Evolutionary conservation across 1,140 invertebrate genomes (phyloP).

Genomic region (Heterodera carotae): DNA sequence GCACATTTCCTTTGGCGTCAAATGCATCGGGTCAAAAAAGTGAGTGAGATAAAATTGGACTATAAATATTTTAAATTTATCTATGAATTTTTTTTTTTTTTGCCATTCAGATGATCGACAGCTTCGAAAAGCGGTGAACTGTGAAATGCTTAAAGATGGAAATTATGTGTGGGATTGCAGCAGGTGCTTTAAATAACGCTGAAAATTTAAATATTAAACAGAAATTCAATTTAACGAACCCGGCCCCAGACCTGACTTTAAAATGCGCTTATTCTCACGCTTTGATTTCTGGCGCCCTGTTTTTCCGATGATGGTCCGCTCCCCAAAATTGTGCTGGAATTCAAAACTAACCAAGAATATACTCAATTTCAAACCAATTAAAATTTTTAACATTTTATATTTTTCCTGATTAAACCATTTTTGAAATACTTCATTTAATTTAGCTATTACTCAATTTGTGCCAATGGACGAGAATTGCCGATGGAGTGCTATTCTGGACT

Average conservation of each 20-base stretch:
- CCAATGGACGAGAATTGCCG: conserved; percentile 28
- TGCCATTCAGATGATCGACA: conserved; percentile 31
- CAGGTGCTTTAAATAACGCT: background rate
- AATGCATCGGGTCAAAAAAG: too few species aligned
- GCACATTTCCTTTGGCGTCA: too few species aligned
- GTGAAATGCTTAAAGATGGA: conserved; percentile 35
- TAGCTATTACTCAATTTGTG: conserved; percentile 38
- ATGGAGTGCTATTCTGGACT: conserved; percentile 35
- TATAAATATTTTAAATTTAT: background rate
- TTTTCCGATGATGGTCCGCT: too few species aligned
- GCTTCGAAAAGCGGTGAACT: conserved; percentile 25
- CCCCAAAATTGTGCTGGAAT: background rate
- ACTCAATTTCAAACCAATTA: background rate
- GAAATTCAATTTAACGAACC: too few species aligned
- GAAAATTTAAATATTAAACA: background rate
- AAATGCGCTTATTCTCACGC: too few species aligned
- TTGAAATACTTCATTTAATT: background rate
- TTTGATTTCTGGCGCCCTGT: too few species aligned
- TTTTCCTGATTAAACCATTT: conserved; percentile 2
- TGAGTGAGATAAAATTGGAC: too few species aligned
- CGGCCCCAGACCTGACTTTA: too few species aligned
- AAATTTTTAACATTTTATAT: background rate
- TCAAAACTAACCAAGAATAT: background rate
- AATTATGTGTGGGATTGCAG: conserved; percentile 40
- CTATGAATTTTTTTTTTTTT: background rate